Evolutionary conservation across 2,797 vertebrate genomes (phyloP), one percentile per base, ranked within the genome.

Genomic region (Rousettus madagascariensis): DNA sequence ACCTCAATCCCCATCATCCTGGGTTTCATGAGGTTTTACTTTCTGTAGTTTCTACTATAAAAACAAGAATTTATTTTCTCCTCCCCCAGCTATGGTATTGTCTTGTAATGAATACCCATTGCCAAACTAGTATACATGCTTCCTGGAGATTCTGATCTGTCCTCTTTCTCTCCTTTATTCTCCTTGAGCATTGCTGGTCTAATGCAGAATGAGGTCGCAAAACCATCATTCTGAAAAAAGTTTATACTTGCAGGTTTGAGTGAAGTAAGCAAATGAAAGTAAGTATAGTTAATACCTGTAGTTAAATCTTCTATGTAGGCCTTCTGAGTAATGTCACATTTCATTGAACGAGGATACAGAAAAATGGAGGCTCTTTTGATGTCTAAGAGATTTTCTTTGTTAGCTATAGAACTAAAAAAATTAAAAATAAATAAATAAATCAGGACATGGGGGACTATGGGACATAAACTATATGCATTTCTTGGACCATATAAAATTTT

Each of bases 351-450:
- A 74, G 63, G 41, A 75, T 61, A 71, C 5, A 75, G 28, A 46
- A 75, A 71, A 92, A 74, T 75, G 53, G 49, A 95, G 86, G 30
- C 38, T 46, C 51, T 33, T 19, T 80, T 96, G 71, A 61, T 82
- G 26, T 85, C 85, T 43, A 61, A 59, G 71, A 63, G 41, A 68
- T 71, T 95, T 77, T 24, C n/a, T 28, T 94, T 88, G 20, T 77
- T 85, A 72, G 41, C 41, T 69, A 2, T 55, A 61, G 82, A 94
- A 84, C 16, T 80, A 84, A 15, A 49, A 49, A 49, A 49, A 16
- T 49, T 49, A 49, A 49, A 49, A 49, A 49, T 16, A 49, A 15
- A 49, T 13, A 38, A 91, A 74, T 68, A 69, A 84, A 91, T 46
- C 59, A 59, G 30, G 24, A 72, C 49, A 72, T 36, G 33, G 36